phyloP scores from a whole-genome alignment of 2,113 vertebrate genomes.

The Perognathus longimembris region DNA sequence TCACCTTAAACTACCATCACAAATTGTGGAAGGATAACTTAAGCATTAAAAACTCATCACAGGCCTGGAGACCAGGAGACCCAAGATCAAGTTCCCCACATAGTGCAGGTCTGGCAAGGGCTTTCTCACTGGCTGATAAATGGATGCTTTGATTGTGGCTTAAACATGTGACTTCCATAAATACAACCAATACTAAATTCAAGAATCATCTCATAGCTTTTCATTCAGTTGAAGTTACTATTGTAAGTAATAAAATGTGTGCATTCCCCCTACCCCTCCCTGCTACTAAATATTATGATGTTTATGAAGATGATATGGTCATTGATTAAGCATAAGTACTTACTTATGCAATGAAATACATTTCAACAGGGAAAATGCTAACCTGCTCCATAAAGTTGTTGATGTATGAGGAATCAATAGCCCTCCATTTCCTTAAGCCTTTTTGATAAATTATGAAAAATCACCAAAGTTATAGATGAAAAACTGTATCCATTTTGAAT shows the following conservation, averaged over 20 bases:
- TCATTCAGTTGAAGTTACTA: not conserved
- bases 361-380: not conserved
- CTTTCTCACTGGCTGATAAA: not conserved
- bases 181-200: not conserved
- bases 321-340: too few relatives aligned
- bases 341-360: not conserved
- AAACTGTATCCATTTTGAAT: not conserved
- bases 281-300: not conserved
- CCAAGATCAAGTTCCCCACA: not conserved
- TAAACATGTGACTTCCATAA: not conserved
- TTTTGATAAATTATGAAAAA: not conserved
- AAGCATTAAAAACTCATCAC: not conserved
- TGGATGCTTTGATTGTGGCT: not conserved
- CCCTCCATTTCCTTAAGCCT: not conserved
- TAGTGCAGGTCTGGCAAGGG: not conserved
- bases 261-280: not conserved
- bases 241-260: not conserved
- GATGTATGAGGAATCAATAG: not conserved
- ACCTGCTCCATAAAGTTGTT: not conserved
- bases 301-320: not conserved
- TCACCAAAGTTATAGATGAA: not conserved
- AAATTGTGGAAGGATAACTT: not conserved
- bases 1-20: not conserved
- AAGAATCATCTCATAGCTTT: not conserved
- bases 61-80: not conserved